phyloP scores from a whole-genome alignment of 2,797 vertebrate genomes.

The Tympanoctomys barrerae region DNA sequence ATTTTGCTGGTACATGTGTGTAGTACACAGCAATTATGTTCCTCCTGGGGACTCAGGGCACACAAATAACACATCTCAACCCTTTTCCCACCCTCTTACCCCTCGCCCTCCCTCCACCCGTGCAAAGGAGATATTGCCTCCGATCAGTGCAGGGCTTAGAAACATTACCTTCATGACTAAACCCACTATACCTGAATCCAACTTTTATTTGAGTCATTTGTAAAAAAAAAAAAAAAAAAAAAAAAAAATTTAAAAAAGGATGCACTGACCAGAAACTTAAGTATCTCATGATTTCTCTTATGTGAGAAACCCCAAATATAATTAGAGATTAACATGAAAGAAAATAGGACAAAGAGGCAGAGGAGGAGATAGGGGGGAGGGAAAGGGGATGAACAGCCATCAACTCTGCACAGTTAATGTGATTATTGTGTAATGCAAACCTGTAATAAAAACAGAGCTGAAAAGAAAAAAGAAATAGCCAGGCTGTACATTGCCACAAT shows the following conservation, averaged over 20 bases:
- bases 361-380: background rate
- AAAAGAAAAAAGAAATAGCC: too few relatives aligned
- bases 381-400: background rate
- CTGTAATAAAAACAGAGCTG: background rate
- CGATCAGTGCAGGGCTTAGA: fast-evolving
- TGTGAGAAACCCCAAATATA: background rate
- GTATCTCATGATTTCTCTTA: background rate
- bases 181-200: background rate
- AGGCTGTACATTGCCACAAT: too few relatives aligned
- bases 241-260: too few relatives aligned
- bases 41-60: background rate
- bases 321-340: background rate
- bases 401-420: background rate
- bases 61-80: background rate
- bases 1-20: background rate
- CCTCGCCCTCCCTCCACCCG: background rate
- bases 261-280: background rate
- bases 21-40: background rate
- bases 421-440: background rate
- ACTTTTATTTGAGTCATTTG: background rate
- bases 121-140: fast-evolving
- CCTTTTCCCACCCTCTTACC: background rate
- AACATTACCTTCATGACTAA: fast-evolving
- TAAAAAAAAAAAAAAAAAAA: background rate
- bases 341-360: background rate